These are phyloP conservation scores for Aleiodes testaceus DNA, from an alignment of 2,888 invertebrate genomes.

Conservation along the genomic window DNA sequence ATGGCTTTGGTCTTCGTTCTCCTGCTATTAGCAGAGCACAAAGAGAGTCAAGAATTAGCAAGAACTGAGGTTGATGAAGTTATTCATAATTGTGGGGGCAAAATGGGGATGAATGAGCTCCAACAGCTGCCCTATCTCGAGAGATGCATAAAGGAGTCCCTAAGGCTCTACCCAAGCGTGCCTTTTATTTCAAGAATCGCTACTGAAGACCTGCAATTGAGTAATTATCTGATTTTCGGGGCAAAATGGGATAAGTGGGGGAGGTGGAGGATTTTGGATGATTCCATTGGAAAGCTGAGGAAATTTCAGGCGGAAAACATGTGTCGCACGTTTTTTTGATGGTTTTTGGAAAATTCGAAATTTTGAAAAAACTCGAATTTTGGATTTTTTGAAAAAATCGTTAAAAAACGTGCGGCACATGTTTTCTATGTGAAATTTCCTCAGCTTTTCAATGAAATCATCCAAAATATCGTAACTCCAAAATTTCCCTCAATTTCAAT, in stretches of 20 bases:
- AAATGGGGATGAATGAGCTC: constrained; percentile 75
- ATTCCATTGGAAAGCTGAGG: no score
- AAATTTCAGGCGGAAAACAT: no score
- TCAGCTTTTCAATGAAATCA: no score
- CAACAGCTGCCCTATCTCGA: constrained; percentile 80
- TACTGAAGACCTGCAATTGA: constrained; percentile 73
- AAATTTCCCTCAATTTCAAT: no score
- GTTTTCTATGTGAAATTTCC: no score
- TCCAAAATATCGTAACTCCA: no score
- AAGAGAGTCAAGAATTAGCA: constrained; percentile 47
- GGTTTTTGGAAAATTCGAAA: neutral
- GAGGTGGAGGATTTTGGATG: no score
- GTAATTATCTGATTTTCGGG: constrained; percentile 41
- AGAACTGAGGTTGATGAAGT: constrained; percentile 66
- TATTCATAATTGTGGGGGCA: constrained; percentile 73
- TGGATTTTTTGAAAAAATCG: no score
- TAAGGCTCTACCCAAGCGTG: constrained; percentile 80
- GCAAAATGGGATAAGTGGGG: neutral
- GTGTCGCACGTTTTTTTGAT: no score
- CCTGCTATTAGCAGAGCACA: constrained; percentile 51
- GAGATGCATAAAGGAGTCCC: constrained; percentile 80
- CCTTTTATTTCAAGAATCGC: constrained; percentile 78
- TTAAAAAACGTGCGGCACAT: no score
- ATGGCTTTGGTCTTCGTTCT: constrained; percentile 48
- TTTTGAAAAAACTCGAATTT: neutral